Evolutionary conservation across 2,888 invertebrate species (phyloP).

Genomic region (Elgonia sp.): DNA sequence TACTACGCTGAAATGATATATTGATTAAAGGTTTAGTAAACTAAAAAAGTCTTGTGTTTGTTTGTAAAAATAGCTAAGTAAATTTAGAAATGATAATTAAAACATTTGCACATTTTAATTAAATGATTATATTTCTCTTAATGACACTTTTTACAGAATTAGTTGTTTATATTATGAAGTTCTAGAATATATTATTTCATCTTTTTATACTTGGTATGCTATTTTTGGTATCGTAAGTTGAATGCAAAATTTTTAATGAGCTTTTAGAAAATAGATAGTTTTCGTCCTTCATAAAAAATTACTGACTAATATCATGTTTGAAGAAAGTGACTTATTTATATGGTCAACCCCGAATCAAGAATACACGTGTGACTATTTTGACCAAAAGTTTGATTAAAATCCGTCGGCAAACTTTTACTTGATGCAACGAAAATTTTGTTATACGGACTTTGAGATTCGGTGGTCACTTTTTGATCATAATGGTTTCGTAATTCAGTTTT

Average conservation of each 20-base stretch:
- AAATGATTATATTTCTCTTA: too few species aligned
- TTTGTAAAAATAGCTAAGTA: too few species aligned
- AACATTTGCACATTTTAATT: too few species aligned
- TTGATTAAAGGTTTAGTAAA: neutral
- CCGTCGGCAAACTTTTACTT: constrained; percentile 7
- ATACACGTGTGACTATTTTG: constrained; percentile 25
- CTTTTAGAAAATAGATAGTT: neutral
- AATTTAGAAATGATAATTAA: too few species aligned
- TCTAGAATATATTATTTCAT: too few species aligned
- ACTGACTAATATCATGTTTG: neutral
- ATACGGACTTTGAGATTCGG: neutral
- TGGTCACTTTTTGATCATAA: constrained; percentile 18
- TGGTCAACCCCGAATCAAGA: neutral
- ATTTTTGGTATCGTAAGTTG: neutral
- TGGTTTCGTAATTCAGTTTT: neutral
- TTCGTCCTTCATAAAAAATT: neutral
- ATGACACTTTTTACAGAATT: too few species aligned
- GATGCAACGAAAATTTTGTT: constrained; percentile 19
- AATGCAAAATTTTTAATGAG: neutral
- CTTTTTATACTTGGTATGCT: too few species aligned
- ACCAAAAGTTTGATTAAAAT: constrained; percentile 41
- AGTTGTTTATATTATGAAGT: too few species aligned
- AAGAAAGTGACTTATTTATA: constrained; percentile 1
- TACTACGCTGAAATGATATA: neutral
- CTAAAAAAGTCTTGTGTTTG: neutral